phyloP scores from a whole-genome alignment of 2,113 vertebrate genomes.

The Nymphicus hollandicus region DNA sequence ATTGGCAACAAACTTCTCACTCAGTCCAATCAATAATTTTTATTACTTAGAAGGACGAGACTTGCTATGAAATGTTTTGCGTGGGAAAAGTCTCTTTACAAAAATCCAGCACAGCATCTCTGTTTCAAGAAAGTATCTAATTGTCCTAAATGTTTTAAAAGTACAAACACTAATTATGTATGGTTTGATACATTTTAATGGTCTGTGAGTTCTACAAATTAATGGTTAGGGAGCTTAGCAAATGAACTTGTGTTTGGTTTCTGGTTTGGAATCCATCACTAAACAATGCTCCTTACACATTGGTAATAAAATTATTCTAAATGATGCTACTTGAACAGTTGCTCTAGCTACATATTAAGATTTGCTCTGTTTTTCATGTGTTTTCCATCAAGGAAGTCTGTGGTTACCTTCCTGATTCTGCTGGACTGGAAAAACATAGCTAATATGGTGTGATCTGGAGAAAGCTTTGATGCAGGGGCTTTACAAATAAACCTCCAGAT shows the following conservation, averaged over 20 bases:
- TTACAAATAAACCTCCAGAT: conserved; percentile 97
- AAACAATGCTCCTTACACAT: conserved; percentile 74
- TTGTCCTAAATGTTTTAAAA: conserved; percentile 8
- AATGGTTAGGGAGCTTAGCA: not conserved
- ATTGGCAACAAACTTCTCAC: conserved; percentile 53
- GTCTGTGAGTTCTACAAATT: conserved; percentile 6
- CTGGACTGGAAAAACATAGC: conserved; percentile 99
- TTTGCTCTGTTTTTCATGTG: conserved; percentile 90
- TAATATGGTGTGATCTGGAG: conserved; percentile 98
- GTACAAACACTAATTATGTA: not conserved
- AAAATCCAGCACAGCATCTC: not conserved
- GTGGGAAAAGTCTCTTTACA: not conserved
- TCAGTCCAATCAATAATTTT: conserved; percentile 65
- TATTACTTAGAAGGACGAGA: conserved; percentile 61
- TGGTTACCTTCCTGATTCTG: conserved; percentile 98
- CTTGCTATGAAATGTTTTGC: conserved; percentile 35
- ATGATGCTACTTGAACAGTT: conserved; percentile 82
- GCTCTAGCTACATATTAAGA: conserved; percentile 78
- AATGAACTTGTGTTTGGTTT: conserved; percentile 59
- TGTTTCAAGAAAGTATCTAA: not conserved
- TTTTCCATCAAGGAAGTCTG: conserved; percentile 99
- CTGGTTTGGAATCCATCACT: conserved; percentile 64
- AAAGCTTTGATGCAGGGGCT: conserved; percentile 98
- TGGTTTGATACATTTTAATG: conserved; percentile 27
- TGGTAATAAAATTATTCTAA: conserved; percentile 82